Evolutionary conservation across 2,888 invertebrate species (phyloP), one percentile per base, ranked within the genome.

Genomic region (Napeogenes sylphis): DNA sequence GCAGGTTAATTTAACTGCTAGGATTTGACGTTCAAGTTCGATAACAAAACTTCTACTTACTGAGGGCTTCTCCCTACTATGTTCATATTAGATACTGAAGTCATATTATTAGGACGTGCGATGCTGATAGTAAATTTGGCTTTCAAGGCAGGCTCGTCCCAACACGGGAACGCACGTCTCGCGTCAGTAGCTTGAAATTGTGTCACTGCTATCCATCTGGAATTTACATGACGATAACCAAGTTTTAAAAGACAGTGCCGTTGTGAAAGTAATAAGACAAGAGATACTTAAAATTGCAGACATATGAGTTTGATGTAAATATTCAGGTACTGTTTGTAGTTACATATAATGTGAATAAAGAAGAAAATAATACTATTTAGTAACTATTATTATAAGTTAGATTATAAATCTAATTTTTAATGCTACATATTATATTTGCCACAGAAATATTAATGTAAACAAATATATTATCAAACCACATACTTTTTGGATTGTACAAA

Each of bases 181-280:
- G 96, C 96, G 75, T 95, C 95, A 58, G 95, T 95, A 2, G 96
- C 93, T 79, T 96, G 95, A 80, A 96, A 96, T 84, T 96, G 96
- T 3, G 95, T 95, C 0, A 95, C 93, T 8, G 95, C 95, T 75
- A 95, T 92, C 95, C 95, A 95, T 84, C 95, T 95, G 80, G 42
- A 58, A 58, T 13, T 51, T 47, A 51, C 12, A 51, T 30, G 10
- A 51, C 8, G 30, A 51, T 51, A 10, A 51, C n/a, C n/a, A n/a
- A 51, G 51, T 42, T 10, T 42, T 42, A 42, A 42, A 8, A 42
- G 42, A 42, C 42, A 42, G 5, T 42, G 42, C 42, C 5, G 42
- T 10, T 10, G 5, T 42, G 42, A 42, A 42, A 42, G 42, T 42
- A 42, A 42, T 10, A 42, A 2, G 10, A 10, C 10, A 42, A 0